Evolutionary conservation across 2,113 vertebrate species (phyloP).

Genomic region (Elephantulus edwardii): DNA sequence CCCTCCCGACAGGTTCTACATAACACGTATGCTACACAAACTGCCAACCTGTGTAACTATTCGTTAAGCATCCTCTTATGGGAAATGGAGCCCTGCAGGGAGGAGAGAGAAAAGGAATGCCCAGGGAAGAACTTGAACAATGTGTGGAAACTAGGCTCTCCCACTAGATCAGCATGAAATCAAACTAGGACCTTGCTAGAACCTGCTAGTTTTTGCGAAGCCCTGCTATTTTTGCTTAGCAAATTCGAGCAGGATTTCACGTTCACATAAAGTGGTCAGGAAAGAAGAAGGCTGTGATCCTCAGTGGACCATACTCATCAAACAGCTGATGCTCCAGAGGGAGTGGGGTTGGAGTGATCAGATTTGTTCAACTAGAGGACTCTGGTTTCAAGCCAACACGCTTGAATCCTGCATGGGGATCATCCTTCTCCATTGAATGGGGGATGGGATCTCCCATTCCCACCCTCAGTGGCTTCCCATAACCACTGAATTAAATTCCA

Average conservation of each 20-base stretch:
- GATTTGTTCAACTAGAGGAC: neutral
- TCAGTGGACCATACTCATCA: too few species aligned
- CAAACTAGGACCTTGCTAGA: neutral
- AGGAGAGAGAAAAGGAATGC: neutral
- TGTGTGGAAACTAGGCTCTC: neutral
- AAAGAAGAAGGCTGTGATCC: neutral
- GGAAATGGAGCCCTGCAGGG: neutral
- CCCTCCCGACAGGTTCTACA: neutral
- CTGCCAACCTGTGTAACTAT: neutral
- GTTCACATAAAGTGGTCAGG: neutral
- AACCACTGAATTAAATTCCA: neutral
- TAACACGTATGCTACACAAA: neutral
- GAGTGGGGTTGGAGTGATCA: neutral
- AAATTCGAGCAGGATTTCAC: neutral
- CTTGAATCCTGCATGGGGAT: too few species aligned
- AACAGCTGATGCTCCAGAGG: neutral
- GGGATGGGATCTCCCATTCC: too few species aligned
- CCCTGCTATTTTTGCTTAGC: conserved; percentile 31
- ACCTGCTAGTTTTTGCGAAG: neutral
- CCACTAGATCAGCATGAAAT: neutral
- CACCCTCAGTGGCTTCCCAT: neutral
- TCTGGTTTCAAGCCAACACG: neutral
- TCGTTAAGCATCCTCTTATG: neutral
- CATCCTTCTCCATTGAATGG: neutral
- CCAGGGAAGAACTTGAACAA: neutral